Percentiles rank a stretch among this genome's conserved stretches.
phyloP scores from a whole-genome alignment of 1,140 invertebrate genomes.

The Lycorma delicatula region DNA sequence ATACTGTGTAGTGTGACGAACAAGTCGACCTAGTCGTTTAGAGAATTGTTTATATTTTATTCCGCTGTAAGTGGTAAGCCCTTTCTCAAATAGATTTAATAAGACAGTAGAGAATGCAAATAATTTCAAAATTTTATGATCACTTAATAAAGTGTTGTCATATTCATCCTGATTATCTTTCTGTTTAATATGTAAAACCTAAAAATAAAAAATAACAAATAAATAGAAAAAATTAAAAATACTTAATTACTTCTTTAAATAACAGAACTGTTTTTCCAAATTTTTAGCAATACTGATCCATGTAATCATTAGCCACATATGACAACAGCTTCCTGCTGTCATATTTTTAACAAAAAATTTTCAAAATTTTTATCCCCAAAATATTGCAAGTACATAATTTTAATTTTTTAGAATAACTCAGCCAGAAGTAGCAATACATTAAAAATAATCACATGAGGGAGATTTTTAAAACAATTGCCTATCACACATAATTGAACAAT shows the following conservation, averaged over 20 bases:
- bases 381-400: too few relatives aligned
- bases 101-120: conserved; percentile 61
- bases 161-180: conserved; percentile 43
- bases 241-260: conserved; percentile 29
- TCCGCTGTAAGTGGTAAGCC: conserved; percentile 58
- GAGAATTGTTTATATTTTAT: conserved; percentile 58
- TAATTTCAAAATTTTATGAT: conserved; percentile 56
- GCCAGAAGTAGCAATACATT: too few relatives aligned
- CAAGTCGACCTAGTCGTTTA: conserved; percentile 57
- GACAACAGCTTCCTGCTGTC: too few relatives aligned
- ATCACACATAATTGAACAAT: too few relatives aligned
- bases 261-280: conserved; percentile 21
- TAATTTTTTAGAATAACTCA: too few relatives aligned
- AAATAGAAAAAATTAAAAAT: too few relatives aligned
- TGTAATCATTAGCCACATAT: too few relatives aligned
- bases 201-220: conserved; percentile 23
- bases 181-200: conserved; percentile 26
- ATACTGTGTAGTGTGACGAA: conserved; percentile 65
- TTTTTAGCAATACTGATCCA: too few relatives aligned
- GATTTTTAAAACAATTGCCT: too few relatives aligned
- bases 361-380: too few relatives aligned
- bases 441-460: too few relatives aligned
- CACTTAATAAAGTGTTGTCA: conserved; percentile 45
- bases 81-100: conserved; percentile 52
- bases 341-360: too few relatives aligned